A percentile compares a stretch with the other conserved stretches of the same genome.
Evolutionary conservation across 35 echinoderm and acorn worm genomes (phyloP).

Genomic region (Lytechinus pictus): DNA sequence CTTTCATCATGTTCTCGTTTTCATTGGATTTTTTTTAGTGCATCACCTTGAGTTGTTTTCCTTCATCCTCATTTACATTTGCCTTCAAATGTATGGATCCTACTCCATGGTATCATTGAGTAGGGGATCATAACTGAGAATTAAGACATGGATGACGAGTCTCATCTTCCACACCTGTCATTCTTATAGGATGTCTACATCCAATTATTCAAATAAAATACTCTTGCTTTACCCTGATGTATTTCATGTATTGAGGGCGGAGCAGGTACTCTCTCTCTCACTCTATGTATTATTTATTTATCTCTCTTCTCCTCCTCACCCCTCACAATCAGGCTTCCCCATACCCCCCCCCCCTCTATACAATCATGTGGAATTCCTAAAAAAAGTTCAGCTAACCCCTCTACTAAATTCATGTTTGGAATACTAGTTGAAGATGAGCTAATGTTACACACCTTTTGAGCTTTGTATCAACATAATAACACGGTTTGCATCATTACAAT

Average conservation of each 20-base stretch:
- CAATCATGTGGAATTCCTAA: background rate
- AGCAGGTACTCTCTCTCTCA: background rate
- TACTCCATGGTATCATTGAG: too few relatives aligned
- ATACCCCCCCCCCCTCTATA: too few relatives aligned
- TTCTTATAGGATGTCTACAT: slow-evolving; percentile 9
- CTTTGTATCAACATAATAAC: too few relatives aligned
- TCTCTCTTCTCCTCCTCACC: background rate
- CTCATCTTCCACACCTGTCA: slow-evolving; percentile 15
- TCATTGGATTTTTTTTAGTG: too few relatives aligned
- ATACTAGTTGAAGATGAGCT: too few relatives aligned
- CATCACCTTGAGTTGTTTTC: too few relatives aligned
- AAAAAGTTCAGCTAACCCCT: background rate
- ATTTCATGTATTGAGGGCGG: background rate
- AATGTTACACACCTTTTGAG: too few relatives aligned
- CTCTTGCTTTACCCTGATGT: background rate
- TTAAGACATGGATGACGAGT: background rate
- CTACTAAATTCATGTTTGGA: background rate
- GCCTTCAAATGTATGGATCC: too few relatives aligned
- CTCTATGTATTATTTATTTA: background rate
- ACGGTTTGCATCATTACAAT: too few relatives aligned
- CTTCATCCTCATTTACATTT: too few relatives aligned
- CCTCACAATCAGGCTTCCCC: background rate
- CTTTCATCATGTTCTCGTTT: too few relatives aligned
- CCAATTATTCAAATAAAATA: slow-evolving; percentile 20
- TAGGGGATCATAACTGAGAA: background rate